Base-by-base conservation (phyloP, 2,797 vertebrate species). In the Chrosomus eos region DNA sequence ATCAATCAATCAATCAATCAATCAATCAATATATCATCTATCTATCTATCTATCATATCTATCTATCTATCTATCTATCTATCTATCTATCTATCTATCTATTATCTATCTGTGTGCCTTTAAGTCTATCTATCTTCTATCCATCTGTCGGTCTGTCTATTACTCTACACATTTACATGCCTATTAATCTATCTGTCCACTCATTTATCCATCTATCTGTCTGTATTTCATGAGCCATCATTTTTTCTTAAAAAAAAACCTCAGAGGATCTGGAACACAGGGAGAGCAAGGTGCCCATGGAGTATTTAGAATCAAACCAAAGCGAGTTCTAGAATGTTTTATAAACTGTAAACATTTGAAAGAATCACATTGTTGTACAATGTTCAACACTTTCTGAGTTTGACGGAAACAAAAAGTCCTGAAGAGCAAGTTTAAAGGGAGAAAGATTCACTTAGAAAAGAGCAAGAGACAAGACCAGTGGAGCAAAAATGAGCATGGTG, bases 401-500 rank as follows among this genome's bases (percentile, higher is more conserved):
- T 67, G 73, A 55, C 62, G 45, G 7, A 13, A 70, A 66, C 16
- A 16, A 77, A 66, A 70, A 9, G 6, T 84, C 48, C 36, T n/a
- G 33, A 67, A 7, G 45, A 38, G 43, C 64, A 82, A 31, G 58
- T 66, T 86, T 33, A 48, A 58, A 70, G 33, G 43, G 16, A 31
- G 68, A 84, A 76, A 48, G 14, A 77, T 80, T 86, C 73, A 58
- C 72, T 84, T 38, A 53, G 71, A 81, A 71, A 84, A 38, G 48
- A 76, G 80, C 53, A 85, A 79, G 21, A 83, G 68, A 87, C 71
- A 82, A 83, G 86, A 87, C 84, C 83, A 82, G 58, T 81, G 90
- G 86, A 90, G 78, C 53, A 60, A 87, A 93, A 92, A 94, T 89
- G 90, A 77, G 91, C 93, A 88, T 90, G 88, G 88, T 91, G 92